phyloP scores from a whole-genome alignment of 2,113 vertebrate genomes.

The Silurus asotus region DNA sequence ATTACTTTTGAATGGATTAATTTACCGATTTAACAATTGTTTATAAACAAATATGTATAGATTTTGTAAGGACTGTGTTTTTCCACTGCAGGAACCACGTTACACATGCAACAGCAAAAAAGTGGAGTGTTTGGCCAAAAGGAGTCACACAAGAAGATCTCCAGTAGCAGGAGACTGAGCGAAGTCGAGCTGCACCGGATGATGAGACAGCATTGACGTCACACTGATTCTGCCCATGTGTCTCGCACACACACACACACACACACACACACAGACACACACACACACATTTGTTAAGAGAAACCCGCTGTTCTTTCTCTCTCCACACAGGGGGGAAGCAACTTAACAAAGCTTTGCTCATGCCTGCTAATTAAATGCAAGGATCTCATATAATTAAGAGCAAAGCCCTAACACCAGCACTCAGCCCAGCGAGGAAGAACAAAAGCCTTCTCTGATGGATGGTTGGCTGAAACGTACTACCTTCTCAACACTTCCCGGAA shows the following conservation, averaged over 20 bases:
- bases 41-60: too few relatives aligned
- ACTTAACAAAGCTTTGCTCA: conserved; percentile 17
- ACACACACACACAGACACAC: conserved; percentile 10
- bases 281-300: conserved; percentile 3
- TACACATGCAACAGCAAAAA: too few relatives aligned
- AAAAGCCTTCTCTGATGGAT: neutral
- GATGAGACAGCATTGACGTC: conserved; percentile 56
- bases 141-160: conserved; percentile 33
- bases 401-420: neutral
- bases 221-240: conserved; percentile 56
- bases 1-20: neutral
- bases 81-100: too few relatives aligned
- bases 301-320: conserved; percentile 9
- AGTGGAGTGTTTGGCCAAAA: neutral
- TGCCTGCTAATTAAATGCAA: conserved; percentile 28
- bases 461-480: neutral
- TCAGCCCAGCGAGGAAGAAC: neutral
- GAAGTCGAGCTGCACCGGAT: conserved; percentile 38
- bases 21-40: neutral
- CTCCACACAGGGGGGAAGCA: neutral
- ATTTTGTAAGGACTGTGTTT: too few relatives aligned
- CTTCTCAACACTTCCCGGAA: neutral
- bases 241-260: conserved; percentile 37
- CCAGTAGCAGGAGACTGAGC: conserved; percentile 18
- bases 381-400: conserved; percentile 16